Base-by-base conservation (phyloP, 2,888 invertebrate genomes). In the Coelogynopora nodosa region DNA sequence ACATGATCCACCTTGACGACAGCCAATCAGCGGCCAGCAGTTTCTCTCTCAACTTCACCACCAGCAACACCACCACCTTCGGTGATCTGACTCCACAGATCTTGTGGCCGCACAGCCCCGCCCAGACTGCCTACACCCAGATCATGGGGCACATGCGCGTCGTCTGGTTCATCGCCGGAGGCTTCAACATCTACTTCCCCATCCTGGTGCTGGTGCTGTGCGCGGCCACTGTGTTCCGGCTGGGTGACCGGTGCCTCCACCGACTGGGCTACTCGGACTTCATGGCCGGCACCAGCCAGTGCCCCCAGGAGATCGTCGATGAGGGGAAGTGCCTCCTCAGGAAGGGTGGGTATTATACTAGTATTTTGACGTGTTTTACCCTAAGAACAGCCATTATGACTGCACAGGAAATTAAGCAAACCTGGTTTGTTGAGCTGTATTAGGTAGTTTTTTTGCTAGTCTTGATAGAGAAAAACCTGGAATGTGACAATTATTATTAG, bases 131-230 rank as follows among this genome's bases (percentile, higher is more conserved):
- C 89, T 99, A 98, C 90, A 99, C 98, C 0, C 95, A 93, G 94
- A 95, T 97, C 89, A 99, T 99, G 98, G 99, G 99, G 0, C 98
- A 99, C 91, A 96, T 99, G 97, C 98, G 98, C 92, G 97, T 99
- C 0, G 95, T 99, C 86, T 95, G 96, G 30, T 96, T 99, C 88
- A 96, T 99, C 89, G 95, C 98, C 0, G 96, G 97, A 91, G 98
- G 98, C 5, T 98, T 99, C 93, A 99, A 99, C 93, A 95, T 99
- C 86, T 99, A 99, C 93, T 97, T 99, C 92, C 99, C 99, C 0
- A 98, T 98, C 94, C 94, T 96, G 87, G 97, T 99, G 91, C 94
- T 98, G 87, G 94, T 95, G 74, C 94, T 99, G 89, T 98, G 98
- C 90, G 92, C 96, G 87, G 95, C 97, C 87, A 99, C 98, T 0